A percentile compares a stretch with the other conserved stretches of the same genome.
These are phyloP conservation scores for Rhopalosiphum padi DNA, from an alignment of 1,140 invertebrate species.

Conservation along the genomic window DNA sequence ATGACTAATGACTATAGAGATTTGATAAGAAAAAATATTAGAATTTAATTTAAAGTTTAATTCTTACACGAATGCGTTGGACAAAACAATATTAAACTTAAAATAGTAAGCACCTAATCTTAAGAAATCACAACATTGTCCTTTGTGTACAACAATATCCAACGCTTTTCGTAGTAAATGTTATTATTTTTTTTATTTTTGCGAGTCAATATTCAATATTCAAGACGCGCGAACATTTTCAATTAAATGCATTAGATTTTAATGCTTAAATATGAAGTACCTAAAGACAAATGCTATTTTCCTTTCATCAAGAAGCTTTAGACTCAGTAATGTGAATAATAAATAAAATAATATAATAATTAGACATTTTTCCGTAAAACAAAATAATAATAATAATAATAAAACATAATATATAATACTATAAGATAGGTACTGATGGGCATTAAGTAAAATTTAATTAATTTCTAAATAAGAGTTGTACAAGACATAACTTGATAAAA, in stretches of 20 bases:
- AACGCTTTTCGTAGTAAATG: neutral
- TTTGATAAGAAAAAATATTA: neutral
- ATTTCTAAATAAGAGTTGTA: neutral
- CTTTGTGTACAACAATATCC: neutral
- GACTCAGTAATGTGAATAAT: neutral
- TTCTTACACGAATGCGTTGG: neutral
- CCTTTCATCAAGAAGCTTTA: neutral
- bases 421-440: neutral
- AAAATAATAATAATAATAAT: too few relatives aligned
- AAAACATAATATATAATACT: neutral
- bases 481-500: neutral
- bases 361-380: neutral
- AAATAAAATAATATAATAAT: neutral
- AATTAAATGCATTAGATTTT: neutral
- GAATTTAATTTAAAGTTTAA: neutral
- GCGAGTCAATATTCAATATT: neutral
- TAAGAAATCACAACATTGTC: neutral
- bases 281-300: neutral
- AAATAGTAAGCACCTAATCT: neutral
- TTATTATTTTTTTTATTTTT: neutral
- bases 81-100: neutral
- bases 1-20: neutral
- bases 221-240: neutral
- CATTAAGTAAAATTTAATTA: neutral
- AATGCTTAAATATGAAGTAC: neutral